Base-by-base conservation (phyloP, 2,113 vertebrate species). In the Echinops telfairi region DNA sequence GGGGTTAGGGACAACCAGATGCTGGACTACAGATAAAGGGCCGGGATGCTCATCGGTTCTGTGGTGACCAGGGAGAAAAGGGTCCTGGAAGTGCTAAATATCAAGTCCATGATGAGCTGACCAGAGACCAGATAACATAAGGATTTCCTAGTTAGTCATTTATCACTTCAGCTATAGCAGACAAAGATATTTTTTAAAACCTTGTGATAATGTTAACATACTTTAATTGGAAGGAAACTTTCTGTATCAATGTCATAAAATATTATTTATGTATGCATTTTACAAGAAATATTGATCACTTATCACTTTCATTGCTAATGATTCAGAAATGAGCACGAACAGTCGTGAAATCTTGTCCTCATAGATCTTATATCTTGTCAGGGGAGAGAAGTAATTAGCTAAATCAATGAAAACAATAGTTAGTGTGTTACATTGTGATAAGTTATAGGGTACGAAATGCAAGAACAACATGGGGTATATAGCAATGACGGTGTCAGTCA, bases 211-310 rank as follows among this genome's bases (percentile, higher is more conserved):
- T 62, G 10, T 43, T 73, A 60, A 58, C 29, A 2, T 5, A 57
- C 71, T 86, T 93, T 70, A 40, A 90, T 79, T 81, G 6, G 12
- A 76, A 20, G 60, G 78, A 57, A 82, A 62, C 60, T 76, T 75
- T 85, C 27, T 73, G 70, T 78, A 71, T 29, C 36, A 78, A 25
- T 85, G 15, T 14, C 47, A 81, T 77, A 33, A 66, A 87, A 83
- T 31, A 9, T 43, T 16, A 4, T 83, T 77, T 75, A 47, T 11
- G 15, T 53, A 66, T 77, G 80, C 25, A 27, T 77, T 78, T 1
- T 47, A 17, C 40, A 79, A 89, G 90, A 81, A 60, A 0, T 62
- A 43, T 53, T 22, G 19, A 83, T 33, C 22, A 73, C 40, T 64
- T 71, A 33, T 85, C 66, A 62, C 70, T 86, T 58, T 36, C 66